Conservation (phyloP, 2,797 vertebrate genomes). For the Phoebastria nigripes region DNA sequence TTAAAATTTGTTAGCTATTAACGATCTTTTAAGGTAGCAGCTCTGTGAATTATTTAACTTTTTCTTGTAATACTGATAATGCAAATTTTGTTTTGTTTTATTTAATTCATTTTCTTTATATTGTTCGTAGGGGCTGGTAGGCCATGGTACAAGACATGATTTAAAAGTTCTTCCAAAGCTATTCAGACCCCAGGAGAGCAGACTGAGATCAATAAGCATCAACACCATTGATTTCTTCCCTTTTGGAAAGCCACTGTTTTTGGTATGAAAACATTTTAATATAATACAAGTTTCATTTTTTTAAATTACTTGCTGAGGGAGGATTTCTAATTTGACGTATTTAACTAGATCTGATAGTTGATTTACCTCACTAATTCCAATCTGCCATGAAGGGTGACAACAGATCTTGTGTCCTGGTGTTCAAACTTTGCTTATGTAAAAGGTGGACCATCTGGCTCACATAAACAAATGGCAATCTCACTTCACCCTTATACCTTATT, state of each 20-base stretch:
- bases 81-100: not conserved
- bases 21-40: not conserved
- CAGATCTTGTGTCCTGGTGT: not conserved
- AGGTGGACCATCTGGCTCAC: not conserved
- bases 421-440: not conserved
- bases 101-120: not conserved
- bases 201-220: constrained; percentile 75
- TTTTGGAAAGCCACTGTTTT: constrained; percentile 83
- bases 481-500: not conserved
- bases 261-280: constrained; percentile 78
- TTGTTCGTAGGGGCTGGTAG: constrained; percentile 82
- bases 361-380: not conserved
- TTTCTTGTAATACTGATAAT: not conserved
- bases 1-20: not conserved
- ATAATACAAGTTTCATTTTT: not conserved
- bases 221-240: constrained; percentile 87
- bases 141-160: constrained; percentile 85
- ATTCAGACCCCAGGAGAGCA: constrained; percentile 79
- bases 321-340: not conserved
- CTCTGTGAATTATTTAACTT: not conserved
- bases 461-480: not conserved
- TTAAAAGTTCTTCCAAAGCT: constrained; percentile 80
- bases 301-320: not conserved
- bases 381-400: not conserved
- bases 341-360: not conserved